Percentiles rank a stretch among this genome's conserved stretches.
Evolutionary conservation across 2,888 invertebrate genomes (phyloP).

Genomic region (Dynastes hyllus): DNA sequence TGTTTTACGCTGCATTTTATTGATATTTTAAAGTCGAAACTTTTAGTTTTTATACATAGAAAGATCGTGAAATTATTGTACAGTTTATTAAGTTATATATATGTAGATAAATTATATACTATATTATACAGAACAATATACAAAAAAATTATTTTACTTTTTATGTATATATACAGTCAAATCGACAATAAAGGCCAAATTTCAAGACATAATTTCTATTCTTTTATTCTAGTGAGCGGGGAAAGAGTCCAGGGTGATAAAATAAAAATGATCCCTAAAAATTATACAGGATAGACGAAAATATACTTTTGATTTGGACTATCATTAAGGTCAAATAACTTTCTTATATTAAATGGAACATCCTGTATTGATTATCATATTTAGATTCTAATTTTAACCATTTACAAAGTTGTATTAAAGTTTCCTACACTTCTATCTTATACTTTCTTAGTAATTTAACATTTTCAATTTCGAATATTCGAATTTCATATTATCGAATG

Average conservation of each 20-base stretch:
- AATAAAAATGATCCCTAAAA: too few relatives aligned
- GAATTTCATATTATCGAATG: too few relatives aligned
- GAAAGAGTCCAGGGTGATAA: not conserved
- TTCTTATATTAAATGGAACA: too few relatives aligned
- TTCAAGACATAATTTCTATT: not conserved
- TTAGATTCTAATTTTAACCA: too few relatives aligned
- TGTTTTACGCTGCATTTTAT: not conserved
- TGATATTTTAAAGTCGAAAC: slow-evolving; percentile 2
- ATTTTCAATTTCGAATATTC: too few relatives aligned
- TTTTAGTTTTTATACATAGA: slow-evolving; percentile 12
- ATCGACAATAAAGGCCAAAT: slow-evolving; percentile 42
- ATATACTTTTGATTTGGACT: too few relatives aligned
- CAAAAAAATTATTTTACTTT: slow-evolving; percentile 12
- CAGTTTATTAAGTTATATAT: slow-evolving; percentile 36
- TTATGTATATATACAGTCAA: slow-evolving; percentile 21
- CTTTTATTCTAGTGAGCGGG: not conserved
- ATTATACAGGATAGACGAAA: too few relatives aligned
- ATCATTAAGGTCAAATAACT: too few relatives aligned
- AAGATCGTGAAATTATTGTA: slow-evolving; percentile 24
- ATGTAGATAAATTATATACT: slow-evolving; percentile 28
- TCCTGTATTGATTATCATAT: too few relatives aligned
- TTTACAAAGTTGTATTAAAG: too few relatives aligned
- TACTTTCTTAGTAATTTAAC: too few relatives aligned
- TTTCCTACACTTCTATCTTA: too few relatives aligned
- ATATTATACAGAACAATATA: not conserved